Evolutionary conservation across 2,113 vertebrate species (phyloP).

Genomic region (Tamias sibiricus): DNA sequence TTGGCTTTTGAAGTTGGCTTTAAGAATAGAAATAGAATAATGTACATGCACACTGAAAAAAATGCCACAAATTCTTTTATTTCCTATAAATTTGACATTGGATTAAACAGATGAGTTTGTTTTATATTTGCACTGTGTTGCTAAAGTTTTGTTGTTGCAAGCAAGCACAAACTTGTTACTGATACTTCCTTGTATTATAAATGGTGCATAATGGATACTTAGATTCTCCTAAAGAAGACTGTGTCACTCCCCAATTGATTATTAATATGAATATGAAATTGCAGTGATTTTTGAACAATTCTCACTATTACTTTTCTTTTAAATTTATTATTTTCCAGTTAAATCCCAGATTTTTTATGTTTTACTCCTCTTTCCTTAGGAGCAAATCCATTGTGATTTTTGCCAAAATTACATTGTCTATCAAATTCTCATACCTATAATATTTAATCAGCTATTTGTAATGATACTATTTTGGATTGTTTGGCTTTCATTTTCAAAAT

Average conservation of each 20-base stretch:
- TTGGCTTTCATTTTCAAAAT: slow-evolving; percentile 1
- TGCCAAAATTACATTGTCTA: background rate
- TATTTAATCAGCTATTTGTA: background rate
- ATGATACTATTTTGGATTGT: background rate
- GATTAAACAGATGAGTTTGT: background rate
- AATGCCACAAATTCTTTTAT: background rate
- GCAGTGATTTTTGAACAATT: background rate
- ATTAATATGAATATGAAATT: background rate
- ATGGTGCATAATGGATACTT: background rate
- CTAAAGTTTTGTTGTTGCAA: background rate
- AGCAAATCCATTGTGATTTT: background rate
- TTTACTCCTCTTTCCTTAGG: background rate
- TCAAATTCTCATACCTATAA: background rate
- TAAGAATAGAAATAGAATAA: slow-evolving; percentile 48
- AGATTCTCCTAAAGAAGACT: background rate
- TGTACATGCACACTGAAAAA: background rate
- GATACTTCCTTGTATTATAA: background rate
- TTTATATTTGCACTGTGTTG: background rate
- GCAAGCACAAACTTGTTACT: background rate
- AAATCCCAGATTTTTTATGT: background rate
- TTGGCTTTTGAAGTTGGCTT: slow-evolving; percentile 19
- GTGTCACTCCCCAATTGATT: background rate
- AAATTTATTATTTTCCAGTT: background rate
- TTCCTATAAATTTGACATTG: background rate
- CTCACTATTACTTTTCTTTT: background rate